Evolutionary conservation across 2,888 invertebrate genomes (phyloP).

Genomic region (Cyrtodaria siliqua): DNA sequence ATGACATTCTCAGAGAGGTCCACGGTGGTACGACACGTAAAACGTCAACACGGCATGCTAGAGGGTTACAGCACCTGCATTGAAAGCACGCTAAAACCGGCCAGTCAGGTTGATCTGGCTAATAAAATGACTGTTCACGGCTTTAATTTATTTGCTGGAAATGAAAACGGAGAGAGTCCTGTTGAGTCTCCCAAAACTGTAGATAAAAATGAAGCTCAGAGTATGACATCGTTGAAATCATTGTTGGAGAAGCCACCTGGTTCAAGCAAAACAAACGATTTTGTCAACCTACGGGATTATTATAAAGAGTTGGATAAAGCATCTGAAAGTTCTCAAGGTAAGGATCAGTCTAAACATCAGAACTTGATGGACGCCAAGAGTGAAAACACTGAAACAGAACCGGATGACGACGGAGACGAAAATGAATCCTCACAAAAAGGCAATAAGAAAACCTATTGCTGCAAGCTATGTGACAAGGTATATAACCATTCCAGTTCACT

Average conservation of each 20-base stretch:
- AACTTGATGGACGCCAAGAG: constrained; percentile 4
- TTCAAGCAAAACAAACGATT: constrained; percentile 1
- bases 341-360: constrained; percentile 1
- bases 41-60: constrained; percentile 35
- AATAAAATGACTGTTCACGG: constrained; percentile 11
- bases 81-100: constrained; percentile 44
- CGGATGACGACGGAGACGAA: background rate
- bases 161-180: background rate
- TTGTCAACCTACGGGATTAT: background rate
- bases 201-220: background rate
- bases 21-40: constrained; percentile 51
- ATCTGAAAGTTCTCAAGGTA: background rate
- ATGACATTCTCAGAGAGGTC: constrained; percentile 57
- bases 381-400: constrained; percentile 2
- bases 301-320: background rate
- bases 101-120: constrained; percentile 47
- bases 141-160: background rate
- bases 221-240: constrained; percentile 29
- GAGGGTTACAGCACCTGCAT: constrained; percentile 34
- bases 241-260: constrained; percentile 30
- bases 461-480: constrained; percentile 41
- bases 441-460: constrained; percentile 11
- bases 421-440: background rate
- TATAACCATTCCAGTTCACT: constrained; percentile 55
- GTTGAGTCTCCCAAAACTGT: background rate